Evolutionary conservation across 2,797 vertebrate species (phyloP), one percentile per base, ranked within the genome.

Genomic region (Dipus sagitta): DNA sequence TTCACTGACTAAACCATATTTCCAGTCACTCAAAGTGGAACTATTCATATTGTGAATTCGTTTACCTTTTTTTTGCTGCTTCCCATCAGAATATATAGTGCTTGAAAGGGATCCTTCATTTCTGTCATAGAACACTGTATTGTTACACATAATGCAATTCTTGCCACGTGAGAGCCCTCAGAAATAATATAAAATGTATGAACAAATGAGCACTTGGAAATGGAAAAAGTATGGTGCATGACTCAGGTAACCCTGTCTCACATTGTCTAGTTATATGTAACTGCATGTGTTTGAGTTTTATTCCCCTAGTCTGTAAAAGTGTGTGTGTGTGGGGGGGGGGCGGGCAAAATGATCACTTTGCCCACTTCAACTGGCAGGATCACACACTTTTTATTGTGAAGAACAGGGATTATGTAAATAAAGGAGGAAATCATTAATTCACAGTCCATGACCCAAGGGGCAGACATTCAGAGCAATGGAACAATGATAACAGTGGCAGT

Each of bases 351-450:
- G 85, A 74, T 58, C 11, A 67, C 6, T 26, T 72, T 86, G 13
- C 2, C 13, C 17, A 84, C 23, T 12, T 77, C 32, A 79, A 38
- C 32, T 11, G 75, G 68, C 30, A 88, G 28, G 24, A 74, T 58
- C 88, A 71, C 18, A 76, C 17, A 17, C 60, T 52, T 91, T 86
- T 65, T 70, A 85, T 74, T 79, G 26, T 42, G 86, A 93, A 91
- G 76, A 81, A 52, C 32, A 84, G n/a, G 52, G 47, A 23, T 14
- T 70, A 20, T 83, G 21, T 12, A 80, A 78, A 86, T 71, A 90
- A 85, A 26, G 30, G 79, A 76, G 60, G 70, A 83, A 95, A 87
- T 80, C 60, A 64, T 20, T 38, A 85, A 91, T 74, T 89, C 71
- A 24, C 20, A 58, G 82, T 67, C 83, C 67, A 68, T 76, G 70